Base-by-base conservation (phyloP, 2,797 vertebrate genomes). In the Microcaecilia unicolor region DNA sequence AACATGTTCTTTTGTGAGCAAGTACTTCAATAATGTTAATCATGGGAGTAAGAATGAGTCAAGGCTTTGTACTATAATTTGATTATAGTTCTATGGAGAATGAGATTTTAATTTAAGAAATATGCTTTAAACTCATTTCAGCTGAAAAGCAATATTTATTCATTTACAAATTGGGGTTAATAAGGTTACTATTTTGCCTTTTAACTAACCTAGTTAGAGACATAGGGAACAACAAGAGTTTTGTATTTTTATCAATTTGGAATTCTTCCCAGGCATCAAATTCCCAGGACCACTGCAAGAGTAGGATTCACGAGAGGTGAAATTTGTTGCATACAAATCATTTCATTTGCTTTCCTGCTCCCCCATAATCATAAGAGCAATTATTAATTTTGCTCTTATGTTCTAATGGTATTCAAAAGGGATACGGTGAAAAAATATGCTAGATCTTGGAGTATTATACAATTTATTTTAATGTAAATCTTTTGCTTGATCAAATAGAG, bases 351-450 rank as follows among this genome's bases (percentile, higher is more conserved):
- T 13, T n/a, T 20, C 4, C 27, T 22, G 1, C 19, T 25, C 37
- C 33, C 31, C 48, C 25, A 29, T 25, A 18, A 24, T 37, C 40
- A 40, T 20, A 22, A 31, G 37, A 44, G 6, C 4, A 9, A 16
- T 49, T 38, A 37, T 37, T 48, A 30, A 42, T 48, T 18, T 57
- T 44, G n/a, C n/a, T 18, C 54, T 44, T 47, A 15, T 2, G 4
- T 8, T 30, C 29, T 24, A 48, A 19, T 4, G 3, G 8, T 46
- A 28, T 44, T n/a, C 34, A 33, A 57, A 37, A 31, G 34, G 22
- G 30, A 42, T 36, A 39, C 34, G 37, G 38, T 12, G 42, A 48
- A 27, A 47, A 32, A 20, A 18, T 34, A 17, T 18, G 26, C 23
- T 43, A 32, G 15, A 31, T 25, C 31, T 43, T 31, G 22, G 33